phyloP scores from a whole-genome alignment of 2,797 vertebrate species.

The Basileuterus tristriatus region DNA sequence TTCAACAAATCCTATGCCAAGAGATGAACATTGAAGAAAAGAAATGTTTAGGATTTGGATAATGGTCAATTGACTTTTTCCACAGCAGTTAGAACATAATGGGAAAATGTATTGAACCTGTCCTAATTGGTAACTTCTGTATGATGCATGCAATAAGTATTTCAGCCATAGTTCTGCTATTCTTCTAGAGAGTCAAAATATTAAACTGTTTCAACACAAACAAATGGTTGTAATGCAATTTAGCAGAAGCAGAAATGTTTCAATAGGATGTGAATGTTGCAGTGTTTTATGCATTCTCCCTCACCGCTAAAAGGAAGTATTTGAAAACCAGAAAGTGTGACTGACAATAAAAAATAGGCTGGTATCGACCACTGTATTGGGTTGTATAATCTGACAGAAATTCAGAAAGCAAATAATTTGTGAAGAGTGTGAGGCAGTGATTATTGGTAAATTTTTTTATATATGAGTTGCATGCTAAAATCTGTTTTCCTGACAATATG shows the following conservation, averaged over 20 bases:
- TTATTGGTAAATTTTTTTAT: not conserved
- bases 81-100: not conserved
- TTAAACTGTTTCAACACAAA: not conserved
- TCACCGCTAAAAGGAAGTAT: not conserved
- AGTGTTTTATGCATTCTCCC: not conserved
- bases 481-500: not conserved
- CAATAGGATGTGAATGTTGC: not conserved
- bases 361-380: not conserved
- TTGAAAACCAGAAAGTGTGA: not conserved
- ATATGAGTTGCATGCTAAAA: not conserved
- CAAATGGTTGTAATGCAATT: not conserved
- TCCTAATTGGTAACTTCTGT: not conserved
- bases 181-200: not conserved
- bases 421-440: not conserved
- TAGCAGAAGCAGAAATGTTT: not conserved
- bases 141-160: not conserved
- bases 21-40: not conserved
- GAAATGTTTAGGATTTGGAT: not conserved
- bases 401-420: not conserved
- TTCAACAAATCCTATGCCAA: not conserved
- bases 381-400: not conserved
- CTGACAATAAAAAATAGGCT: not conserved
- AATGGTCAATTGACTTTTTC: not conserved
- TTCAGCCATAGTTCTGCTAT: not conserved
- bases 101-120: not conserved